Base-by-base conservation (phyloP, 2,797 vertebrate species). In the Kryptopterus vitreolus region DNA sequence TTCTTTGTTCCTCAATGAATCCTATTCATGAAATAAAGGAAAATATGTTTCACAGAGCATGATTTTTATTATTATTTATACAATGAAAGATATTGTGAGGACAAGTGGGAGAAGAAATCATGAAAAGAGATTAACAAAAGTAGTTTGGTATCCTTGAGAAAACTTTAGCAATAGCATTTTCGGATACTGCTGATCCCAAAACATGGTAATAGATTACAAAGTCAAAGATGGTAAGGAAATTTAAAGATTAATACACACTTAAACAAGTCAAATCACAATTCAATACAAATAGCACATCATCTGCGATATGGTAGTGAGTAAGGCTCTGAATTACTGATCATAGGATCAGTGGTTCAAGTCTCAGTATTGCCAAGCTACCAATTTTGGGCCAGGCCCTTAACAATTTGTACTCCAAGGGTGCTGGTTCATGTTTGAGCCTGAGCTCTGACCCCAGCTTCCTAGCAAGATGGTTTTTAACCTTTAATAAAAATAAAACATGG, bases 1-100 rank as follows among this genome's bases (percentile, higher is more conserved):
- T 91, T 99, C 98, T 1, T 97, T 98, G 79, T 96, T 98, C 79
- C 98, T 96, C 3, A 99, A 91, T 55, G 94, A 93, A 85, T 97
- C 96, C 98, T 99, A 91, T 2, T 53, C 61, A 82, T 0, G 2
- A 63, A 38, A 59, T 26, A 26, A 38, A 58, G 69, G 11, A 74
- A 4, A 74, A 1, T 1, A 33, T 57, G 22, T 57, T 24, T 73
- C 13, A 53, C 33, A 10, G 9, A 31, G 50, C 29, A 55, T 50
- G 16, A 48, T 1, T 24, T 70, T 4, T 1, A 31, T 43, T 52
- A 12, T 50, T 29, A 29, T 18, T 3, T 22, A 70, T 8, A 52
- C 16, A 70, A 50, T 24, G 2, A 20, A 22, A 35, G 31, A 65
- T 38, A 1, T 11, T 38, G 13, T 57, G 53, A 31, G 20, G 61